phyloP scores from a whole-genome alignment of 2,888 invertebrate species.

The Mechanitis messenoides region DNA sequence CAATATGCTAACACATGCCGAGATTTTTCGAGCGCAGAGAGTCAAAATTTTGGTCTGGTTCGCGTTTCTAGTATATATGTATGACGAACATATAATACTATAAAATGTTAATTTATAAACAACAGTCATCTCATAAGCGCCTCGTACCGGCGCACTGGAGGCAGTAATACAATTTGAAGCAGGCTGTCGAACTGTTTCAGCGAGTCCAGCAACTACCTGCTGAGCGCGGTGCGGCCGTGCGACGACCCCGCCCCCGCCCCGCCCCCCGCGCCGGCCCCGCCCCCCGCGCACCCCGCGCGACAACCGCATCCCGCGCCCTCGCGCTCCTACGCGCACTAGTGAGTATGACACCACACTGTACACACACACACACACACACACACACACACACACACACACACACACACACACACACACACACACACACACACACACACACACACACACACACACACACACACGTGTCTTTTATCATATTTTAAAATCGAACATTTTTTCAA shows the following conservation, averaged over 20 bases:
- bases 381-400: too few relatives aligned
- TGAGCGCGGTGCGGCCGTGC: constrained; percentile 63
- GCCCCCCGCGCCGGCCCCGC: constrained; percentile 37
- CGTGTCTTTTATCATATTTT: too few relatives aligned
- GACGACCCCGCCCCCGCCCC: constrained; percentile 45
- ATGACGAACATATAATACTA: too few relatives aligned
- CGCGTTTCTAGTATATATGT: too few relatives aligned
- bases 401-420: too few relatives aligned
- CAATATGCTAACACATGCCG: too few relatives aligned
- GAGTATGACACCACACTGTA: constrained; percentile 11
- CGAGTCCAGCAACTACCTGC: constrained; percentile 70
- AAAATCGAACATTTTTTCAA: too few relatives aligned
- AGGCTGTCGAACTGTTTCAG: constrained; percentile 74
- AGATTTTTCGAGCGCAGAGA: too few relatives aligned
- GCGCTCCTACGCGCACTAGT: constrained; percentile 22
- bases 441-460: not conserved
- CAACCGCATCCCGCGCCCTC: constrained; percentile 2
- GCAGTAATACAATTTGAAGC: constrained; percentile 75
- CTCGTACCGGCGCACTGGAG: constrained; percentile 48
- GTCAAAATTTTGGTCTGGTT: too few relatives aligned
- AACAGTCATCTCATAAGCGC: constrained; percentile 3
- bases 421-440: too few relatives aligned
- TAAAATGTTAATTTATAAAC: too few relatives aligned
- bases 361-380: too few relatives aligned
- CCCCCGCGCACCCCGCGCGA: constrained; percentile 34